phyloP scores from a whole-genome alignment of 2,888 invertebrate genomes.

The Leptinotarsa rubiginosa region DNA sequence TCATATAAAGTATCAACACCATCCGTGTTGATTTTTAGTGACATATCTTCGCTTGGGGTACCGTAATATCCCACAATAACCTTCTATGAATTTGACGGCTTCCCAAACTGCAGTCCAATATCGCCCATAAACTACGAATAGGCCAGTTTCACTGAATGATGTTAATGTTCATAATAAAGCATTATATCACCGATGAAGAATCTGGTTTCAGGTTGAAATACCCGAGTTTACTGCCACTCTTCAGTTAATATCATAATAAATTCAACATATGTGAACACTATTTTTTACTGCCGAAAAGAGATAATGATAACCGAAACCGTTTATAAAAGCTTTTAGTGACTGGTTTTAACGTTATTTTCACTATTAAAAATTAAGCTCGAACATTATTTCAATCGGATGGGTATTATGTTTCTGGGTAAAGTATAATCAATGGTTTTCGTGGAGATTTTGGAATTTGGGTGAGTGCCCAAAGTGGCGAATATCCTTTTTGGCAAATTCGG shows the following conservation, averaged over 20 bases:
- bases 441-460: neutral
- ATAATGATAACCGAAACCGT: slow-evolving; percentile 55
- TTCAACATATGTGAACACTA: slow-evolving; percentile 65
- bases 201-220: slow-evolving; percentile 55
- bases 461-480: neutral
- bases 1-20: neutral
- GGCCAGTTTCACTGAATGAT: slow-evolving; percentile 15
- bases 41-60: neutral
- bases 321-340: slow-evolving; percentile 58
- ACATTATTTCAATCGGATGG: slow-evolving; percentile 43
- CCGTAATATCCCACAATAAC: slow-evolving; percentile 12
- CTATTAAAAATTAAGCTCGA: slow-evolving; percentile 51
- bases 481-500: neutral
- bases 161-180: slow-evolving; percentile 40
- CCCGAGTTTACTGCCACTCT: slow-evolving; percentile 61
- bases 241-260: slow-evolving; percentile 65
- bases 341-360: slow-evolving; percentile 53
- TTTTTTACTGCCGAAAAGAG: slow-evolving; percentile 58
- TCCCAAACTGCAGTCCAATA: slow-evolving; percentile 13
- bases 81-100: slow-evolving; percentile 24
- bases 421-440: neutral
- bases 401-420: slow-evolving; percentile 42
- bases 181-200: slow-evolving; percentile 55
- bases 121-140: slow-evolving; percentile 19
- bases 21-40: neutral